phyloP scores from a whole-genome alignment of 2,888 invertebrate species.

The Podabrus alpinus region DNA sequence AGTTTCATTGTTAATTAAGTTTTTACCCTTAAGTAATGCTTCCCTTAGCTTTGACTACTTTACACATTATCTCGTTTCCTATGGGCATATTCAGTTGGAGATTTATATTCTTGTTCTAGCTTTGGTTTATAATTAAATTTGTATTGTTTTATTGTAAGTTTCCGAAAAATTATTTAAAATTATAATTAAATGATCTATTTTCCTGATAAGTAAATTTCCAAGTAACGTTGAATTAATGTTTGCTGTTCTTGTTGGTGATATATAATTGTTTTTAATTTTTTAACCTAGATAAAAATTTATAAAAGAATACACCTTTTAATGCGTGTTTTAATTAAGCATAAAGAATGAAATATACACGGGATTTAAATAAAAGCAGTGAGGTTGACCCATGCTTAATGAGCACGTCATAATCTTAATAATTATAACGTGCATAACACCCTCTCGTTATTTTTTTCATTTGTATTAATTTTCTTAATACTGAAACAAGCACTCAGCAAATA shows the following conservation, averaged over 20 bases:
- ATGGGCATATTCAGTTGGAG: not conserved
- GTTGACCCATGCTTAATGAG: conserved; percentile 28
- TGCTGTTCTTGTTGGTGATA: not conserved
- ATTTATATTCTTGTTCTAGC: not conserved
- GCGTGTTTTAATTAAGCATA: conserved; percentile 28
- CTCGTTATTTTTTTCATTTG: conserved; percentile 17
- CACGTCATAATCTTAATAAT: conserved; percentile 24
- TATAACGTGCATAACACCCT: conserved; percentile 19
- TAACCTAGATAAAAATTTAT: conserved; percentile 25
- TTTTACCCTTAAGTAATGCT: not conserved
- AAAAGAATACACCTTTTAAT: conserved; percentile 23
- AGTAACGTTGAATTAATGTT: not conserved
- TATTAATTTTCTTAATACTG: conserved; percentile 20
- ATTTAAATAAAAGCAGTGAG: conserved; percentile 26
- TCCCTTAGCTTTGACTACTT: not conserved
- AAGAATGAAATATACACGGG: conserved; percentile 24
- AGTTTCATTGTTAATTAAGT: not conserved
- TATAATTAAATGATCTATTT: not conserved
- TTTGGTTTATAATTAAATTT: not conserved
- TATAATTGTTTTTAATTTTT: conserved; percentile 8
- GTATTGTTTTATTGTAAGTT: not conserved
- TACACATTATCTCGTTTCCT: not conserved
- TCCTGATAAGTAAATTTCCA: not conserved
- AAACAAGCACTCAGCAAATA: conserved; percentile 19
- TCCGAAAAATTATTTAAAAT: not conserved